Evolutionary conservation across 2,888 invertebrate species (phyloP), one percentile per base, ranked within the genome.

Genomic region (Poecilobothrus nobilitatus): DNA sequence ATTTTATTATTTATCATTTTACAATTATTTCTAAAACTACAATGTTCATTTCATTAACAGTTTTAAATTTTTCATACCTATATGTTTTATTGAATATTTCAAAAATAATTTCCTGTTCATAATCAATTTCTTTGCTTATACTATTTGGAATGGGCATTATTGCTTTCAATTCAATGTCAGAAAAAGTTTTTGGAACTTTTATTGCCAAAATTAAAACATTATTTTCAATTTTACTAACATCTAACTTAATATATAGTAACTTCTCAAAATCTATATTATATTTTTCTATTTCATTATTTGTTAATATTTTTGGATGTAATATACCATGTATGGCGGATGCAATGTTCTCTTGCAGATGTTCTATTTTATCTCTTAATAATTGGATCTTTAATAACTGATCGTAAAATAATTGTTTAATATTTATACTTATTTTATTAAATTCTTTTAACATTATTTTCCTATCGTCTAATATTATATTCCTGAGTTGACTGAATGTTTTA

Each of bases 61-160:
- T 66, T 68, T 69, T 69, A 65, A 65, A 20, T 67, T 63, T 44
- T 67, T 67, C 65, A 66, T 64, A 70, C 65, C 68, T 65, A 41
- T 64, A 68, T 18, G 33, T 68, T 68, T 66, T 65, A 66, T 69
- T 67, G 21, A 53, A 67, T 22, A 69, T 67, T 69, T 67, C 67
- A 8, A 70, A 12, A 9, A 71, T 20, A 66, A 67, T 66, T 61
- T 68, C 61, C 15, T 65, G 21, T 20, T 10, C 21, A 20, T 63
- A 63, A 22, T 63, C 20, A 7, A 63, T 63, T 63, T 63, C 63
- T 20, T 21, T 63, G 20, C 20, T 63, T 63, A 21, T 63, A 20
- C 21, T 63, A 63, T 63, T 63, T 21, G 63, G 63, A 22, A 63
- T 21, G 4, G 63, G 63, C 10, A 63, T 63, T 63, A 65, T 65